Percentiles rank a stretch among this genome's conserved stretches.
These are phyloP conservation scores for Gastrophysa polygoni DNA, from an alignment of 2,888 invertebrate species.

Conservation along the genomic window DNA sequence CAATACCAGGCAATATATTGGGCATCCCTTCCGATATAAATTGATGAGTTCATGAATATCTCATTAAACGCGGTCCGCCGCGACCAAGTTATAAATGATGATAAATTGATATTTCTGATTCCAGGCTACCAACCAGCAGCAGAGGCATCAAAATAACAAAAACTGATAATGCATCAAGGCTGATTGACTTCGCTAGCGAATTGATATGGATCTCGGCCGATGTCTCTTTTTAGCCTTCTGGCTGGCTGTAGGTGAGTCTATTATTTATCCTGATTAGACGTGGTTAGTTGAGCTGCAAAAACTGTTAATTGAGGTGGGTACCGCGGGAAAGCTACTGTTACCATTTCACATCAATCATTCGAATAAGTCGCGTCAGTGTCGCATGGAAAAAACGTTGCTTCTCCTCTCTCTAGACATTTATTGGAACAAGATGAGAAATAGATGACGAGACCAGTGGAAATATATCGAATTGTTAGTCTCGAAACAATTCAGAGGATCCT, in stretches of 20 bases:
- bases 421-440: no score
- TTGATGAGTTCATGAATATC: constrained; percentile 4
- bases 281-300: neutral
- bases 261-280: neutral
- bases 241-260: constrained; percentile 38
- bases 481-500: no score
- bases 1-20: neutral
- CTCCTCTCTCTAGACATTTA: no score
- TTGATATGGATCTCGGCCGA: constrained; percentile 36
- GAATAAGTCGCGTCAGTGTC: no score
- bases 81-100: constrained; percentile 17
- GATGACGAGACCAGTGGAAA: no score
- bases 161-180: constrained; percentile 35
- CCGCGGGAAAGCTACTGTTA: no score
- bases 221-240: constrained; percentile 33
- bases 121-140: constrained; percentile 23
- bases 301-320: neutral
- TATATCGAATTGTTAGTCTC: no score
- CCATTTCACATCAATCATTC: no score
- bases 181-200: constrained; percentile 20
- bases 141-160: constrained; percentile 4
- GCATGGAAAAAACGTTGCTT: no score
- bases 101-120: constrained; percentile 24
- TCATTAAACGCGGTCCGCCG: neutral
- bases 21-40: neutral